A percentile compares a stretch with the other conserved stretches of the same genome.
phyloP scores from a whole-genome alignment of 2,888 invertebrate species.

The Carcina quercana region DNA sequence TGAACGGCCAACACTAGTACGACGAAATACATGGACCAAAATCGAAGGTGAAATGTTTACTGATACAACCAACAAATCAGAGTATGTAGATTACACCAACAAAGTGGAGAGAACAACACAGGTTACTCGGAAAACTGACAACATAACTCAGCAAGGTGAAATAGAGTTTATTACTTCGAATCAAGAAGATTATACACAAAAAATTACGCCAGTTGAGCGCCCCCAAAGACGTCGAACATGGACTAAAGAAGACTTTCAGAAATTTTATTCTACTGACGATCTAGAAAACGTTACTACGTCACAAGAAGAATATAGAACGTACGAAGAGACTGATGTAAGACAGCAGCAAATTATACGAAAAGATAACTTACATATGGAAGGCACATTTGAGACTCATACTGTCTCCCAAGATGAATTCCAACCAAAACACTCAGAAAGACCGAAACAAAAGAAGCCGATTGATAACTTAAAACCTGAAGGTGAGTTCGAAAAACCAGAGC shows the following conservation, averaged over 20 bases:
- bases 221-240: constrained; percentile 78
- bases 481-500: constrained; percentile 53
- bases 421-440: constrained; percentile 55
- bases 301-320: constrained; percentile 79
- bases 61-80: constrained; percentile 79
- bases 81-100: constrained; percentile 78
- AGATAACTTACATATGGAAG: constrained; percentile 71
- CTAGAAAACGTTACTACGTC: constrained; percentile 76
- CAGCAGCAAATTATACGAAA: constrained; percentile 48
- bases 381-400: constrained; percentile 62
- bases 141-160: constrained; percentile 79
- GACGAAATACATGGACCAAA: constrained; percentile 86
- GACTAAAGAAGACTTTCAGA: constrained; percentile 83
- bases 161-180: constrained; percentile 79
- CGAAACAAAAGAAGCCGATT: constrained; percentile 67
- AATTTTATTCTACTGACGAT: constrained; percentile 76
- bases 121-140: constrained; percentile 76
- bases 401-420: constrained; percentile 48
- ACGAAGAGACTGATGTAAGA: constrained; percentile 72
- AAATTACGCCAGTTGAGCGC: constrained; percentile 70
- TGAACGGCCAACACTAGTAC: constrained; percentile 77
- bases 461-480: constrained; percentile 76
- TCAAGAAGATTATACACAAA: constrained; percentile 77
- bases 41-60: constrained; percentile 82
- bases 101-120: constrained; percentile 75